phyloP scores from a whole-genome alignment of 2,797 vertebrate species.

The Halcyon badia region DNA sequence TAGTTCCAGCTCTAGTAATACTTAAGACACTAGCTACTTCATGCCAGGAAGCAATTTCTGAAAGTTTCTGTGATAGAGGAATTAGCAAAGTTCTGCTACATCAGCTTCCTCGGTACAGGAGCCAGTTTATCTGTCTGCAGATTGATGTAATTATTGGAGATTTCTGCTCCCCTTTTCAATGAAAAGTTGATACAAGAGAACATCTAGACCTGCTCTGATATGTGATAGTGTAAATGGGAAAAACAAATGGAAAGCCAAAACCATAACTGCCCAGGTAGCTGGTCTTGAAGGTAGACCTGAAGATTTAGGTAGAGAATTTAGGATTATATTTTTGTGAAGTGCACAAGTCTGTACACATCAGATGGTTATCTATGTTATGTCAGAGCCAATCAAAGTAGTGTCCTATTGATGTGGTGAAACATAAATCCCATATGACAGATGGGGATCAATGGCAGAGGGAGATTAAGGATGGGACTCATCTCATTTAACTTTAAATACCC shows the following conservation, averaged over 20 bases:
- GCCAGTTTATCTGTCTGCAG: neutral
- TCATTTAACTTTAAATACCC: constrained; percentile 51
- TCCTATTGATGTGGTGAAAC: constrained; percentile 27
- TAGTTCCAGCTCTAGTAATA: neutral
- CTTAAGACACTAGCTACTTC: neutral
- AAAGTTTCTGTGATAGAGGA: neutral
- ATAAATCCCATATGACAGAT: constrained; percentile 12
- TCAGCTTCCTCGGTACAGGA: neutral
- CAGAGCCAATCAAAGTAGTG: neutral
- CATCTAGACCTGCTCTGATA: neutral
- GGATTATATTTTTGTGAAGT: neutral
- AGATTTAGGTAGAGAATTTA: neutral
- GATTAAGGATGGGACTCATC: constrained; percentile 50
- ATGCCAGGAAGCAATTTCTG: neutral
- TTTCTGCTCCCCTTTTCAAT: neutral
- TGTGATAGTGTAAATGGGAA: rapidly evolving
- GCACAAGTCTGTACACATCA: neutral
- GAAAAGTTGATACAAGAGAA: neutral
- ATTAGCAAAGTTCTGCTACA: neutral
- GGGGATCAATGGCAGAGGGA: constrained; percentile 23
- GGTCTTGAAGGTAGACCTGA: neutral
- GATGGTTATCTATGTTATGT: rapidly evolving
- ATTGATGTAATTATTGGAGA: neutral
- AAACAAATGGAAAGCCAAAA: neutral
- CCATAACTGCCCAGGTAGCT: neutral